phyloP scores from a whole-genome alignment of 1,140 invertebrate genomes.

The Camponotus floridanus region DNA sequence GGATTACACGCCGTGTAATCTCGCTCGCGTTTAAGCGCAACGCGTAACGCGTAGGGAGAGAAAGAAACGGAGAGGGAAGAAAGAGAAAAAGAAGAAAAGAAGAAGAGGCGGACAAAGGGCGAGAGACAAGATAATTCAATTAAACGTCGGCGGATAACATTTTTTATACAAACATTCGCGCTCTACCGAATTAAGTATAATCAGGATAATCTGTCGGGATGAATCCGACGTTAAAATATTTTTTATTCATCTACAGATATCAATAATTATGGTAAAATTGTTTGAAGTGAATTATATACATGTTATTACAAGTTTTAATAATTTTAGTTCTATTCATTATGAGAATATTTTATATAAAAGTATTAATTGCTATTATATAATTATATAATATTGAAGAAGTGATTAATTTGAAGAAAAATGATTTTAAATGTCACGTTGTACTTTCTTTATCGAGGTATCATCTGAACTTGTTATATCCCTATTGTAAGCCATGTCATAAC shows the following conservation, averaged over 20 bases:
- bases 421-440: not conserved
- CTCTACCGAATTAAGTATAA: conserved; percentile 5
- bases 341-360: not conserved
- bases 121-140: conserved; percentile 34
- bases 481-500: not conserved
- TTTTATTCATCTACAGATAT: not conserved
- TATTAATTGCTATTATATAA: not conserved
- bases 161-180: not conserved
- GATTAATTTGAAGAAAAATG: not conserved
- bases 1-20: conserved; percentile 29
- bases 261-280: conserved; percentile 7
- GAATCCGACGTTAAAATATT: not conserved
- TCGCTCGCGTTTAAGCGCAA: conserved; percentile 15
- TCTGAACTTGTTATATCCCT: not conserved
- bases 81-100: not conserved
- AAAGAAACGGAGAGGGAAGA: not conserved
- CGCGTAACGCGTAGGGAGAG: not conserved
- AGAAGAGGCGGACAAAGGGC: no score
- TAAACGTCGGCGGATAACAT: conserved; percentile 8
- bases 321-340: not conserved
- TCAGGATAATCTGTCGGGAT: not conserved
- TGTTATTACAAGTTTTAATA: not conserved
- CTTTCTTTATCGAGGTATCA: not conserved
- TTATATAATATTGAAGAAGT: conserved; percentile 11
- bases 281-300: not conserved